Evolutionary conservation across 2,113 vertebrate species (phyloP).

Genomic region (Callipepla californica): DNA sequence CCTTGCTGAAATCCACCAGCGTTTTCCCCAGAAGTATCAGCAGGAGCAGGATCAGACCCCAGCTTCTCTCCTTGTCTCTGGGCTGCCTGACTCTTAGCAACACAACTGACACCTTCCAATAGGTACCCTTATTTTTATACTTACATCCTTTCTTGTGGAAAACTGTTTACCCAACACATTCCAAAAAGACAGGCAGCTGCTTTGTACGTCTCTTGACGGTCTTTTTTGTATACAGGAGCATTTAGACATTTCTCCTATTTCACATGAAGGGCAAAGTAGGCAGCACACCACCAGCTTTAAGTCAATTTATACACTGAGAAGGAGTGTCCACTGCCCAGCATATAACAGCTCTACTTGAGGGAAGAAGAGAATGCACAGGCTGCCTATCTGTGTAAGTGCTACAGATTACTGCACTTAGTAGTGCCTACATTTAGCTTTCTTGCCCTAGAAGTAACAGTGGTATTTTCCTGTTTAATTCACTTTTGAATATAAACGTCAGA

Average conservation of each 20-base stretch:
- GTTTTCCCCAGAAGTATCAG: neutral
- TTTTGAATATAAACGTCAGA: neutral
- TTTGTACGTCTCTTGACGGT: neutral
- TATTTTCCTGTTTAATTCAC: neutral
- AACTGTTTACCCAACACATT: neutral
- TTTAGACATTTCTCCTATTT: neutral
- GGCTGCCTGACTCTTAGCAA: accelerated
- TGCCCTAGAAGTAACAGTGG: neutral
- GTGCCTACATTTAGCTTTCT: neutral
- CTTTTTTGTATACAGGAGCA: neutral
- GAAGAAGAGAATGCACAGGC: neutral
- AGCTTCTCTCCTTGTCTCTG: neutral
- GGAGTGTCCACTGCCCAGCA: neutral
- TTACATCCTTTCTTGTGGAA: neutral
- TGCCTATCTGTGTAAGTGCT: neutral
- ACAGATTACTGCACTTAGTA: neutral
- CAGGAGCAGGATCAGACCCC: neutral
- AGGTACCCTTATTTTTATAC: neutral
- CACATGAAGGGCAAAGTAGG: accelerated
- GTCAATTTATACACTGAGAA: neutral
- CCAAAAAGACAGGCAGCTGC: neutral
- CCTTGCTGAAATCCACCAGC: neutral
- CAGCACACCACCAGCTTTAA: neutral
- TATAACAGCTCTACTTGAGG: neutral
- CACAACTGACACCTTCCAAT: neutral